Conservation (phyloP, 2,888 invertebrate genomes). For the Protonemura montana region DNA sequence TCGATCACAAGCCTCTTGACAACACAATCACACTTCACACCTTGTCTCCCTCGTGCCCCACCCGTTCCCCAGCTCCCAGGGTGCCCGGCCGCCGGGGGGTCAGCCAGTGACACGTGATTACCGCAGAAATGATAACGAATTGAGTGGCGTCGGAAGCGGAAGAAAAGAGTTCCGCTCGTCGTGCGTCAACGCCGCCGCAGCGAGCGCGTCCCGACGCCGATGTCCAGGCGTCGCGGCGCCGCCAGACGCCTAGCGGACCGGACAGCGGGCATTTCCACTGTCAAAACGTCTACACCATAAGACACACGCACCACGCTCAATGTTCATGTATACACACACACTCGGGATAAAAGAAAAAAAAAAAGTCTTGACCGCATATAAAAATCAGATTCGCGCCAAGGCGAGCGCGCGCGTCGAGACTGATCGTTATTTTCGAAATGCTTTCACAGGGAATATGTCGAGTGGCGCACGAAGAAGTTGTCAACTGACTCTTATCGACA, state of each 20-base stretch:
- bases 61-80: neutral
- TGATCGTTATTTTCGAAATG: neutral
- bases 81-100: constrained; percentile 15
- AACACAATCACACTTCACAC: constrained; percentile 41
- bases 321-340: neutral
- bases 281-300: constrained; percentile 14
- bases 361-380: neutral
- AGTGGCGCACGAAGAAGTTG: neutral
- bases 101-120: constrained; percentile 36
- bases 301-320: neutral
- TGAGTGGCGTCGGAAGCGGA: constrained; percentile 13
- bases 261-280: neutral
- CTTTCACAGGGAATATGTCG: neutral
- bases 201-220: constrained; percentile 22
- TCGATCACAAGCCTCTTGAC: constrained; percentile 39
- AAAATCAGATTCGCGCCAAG: neutral
- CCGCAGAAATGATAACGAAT: constrained; percentile 34
- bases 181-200: neutral
- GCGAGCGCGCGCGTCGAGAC: neutral
- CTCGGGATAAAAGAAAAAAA: too few species aligned
- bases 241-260: constrained; percentile 7
- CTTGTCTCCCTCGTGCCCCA: constrained; percentile 13
- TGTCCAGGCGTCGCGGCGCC: constrained; percentile 14
- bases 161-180: neutral
- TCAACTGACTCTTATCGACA: neutral